Evolutionary conservation across 2,888 invertebrate species (phyloP).

Genomic region (Xestia xanthographa): DNA sequence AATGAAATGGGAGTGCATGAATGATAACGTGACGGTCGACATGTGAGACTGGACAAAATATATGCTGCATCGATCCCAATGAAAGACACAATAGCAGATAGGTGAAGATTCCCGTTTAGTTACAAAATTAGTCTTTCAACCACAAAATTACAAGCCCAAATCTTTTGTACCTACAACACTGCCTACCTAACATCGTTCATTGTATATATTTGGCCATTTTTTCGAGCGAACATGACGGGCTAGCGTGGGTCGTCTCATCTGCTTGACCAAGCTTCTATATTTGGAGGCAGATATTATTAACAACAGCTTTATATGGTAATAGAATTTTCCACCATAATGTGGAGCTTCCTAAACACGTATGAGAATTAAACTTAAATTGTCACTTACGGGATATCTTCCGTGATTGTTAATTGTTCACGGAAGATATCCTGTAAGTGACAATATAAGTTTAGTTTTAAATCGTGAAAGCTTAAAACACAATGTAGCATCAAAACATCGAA

Average conservation of each 20-base stretch:
- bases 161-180: constrained; percentile 9
- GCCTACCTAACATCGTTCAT: constrained; percentile 15
- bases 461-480: too few relatives aligned
- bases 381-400: too few relatives aligned
- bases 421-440: too few relatives aligned
- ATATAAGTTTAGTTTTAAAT: too few relatives aligned
- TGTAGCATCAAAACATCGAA: too few relatives aligned
- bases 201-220: constrained; percentile 49
- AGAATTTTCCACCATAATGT: neutral
- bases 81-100: neutral
- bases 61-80: neutral
- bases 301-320: constrained; percentile 18
- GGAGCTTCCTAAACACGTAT: constrained; percentile 25
- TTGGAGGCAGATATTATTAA: constrained; percentile 48
- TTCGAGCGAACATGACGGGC: constrained; percentile 44
- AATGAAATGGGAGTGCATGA: neutral
- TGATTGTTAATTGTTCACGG: too few relatives aligned
- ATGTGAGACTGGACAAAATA: neutral
- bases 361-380: too few relatives aligned
- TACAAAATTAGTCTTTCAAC: neutral
- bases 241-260: constrained; percentile 21
- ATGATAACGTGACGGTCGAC: neutral
- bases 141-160: constrained; percentile 10
- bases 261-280: constrained; percentile 55
- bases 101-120: neutral